Conservation (phyloP, 1,140 invertebrate genomes). For the Leptoteleia sp. region DNA sequence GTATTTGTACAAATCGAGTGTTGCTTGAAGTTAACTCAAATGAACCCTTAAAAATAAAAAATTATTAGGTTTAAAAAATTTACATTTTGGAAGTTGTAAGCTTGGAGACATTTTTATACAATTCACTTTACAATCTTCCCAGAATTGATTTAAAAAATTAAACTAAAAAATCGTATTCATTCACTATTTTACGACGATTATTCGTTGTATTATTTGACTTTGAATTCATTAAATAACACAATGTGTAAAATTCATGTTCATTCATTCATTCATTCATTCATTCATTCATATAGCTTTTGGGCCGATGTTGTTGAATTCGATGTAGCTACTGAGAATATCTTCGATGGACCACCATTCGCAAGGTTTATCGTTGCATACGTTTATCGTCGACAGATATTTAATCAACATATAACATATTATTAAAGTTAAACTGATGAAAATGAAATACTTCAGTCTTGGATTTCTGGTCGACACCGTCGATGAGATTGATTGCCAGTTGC, state of each 20-base stretch:
- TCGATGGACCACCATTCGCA: slow-evolving; percentile 44
- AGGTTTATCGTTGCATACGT: slow-evolving; percentile 15
- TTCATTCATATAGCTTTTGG: slow-evolving; percentile 24
- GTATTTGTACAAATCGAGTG: not conserved
- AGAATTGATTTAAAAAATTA: no score
- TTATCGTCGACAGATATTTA: slow-evolving; percentile 7
- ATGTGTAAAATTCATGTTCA: no score
- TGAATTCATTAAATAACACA: no score
- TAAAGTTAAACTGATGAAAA: not conserved
- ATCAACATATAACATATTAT: slow-evolving; percentile 7
- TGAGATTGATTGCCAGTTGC: not conserved
- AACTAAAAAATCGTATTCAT: no score
- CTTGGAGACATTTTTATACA: no score
- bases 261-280: no score
- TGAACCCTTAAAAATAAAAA: not conserved
- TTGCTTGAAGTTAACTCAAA: not conserved
- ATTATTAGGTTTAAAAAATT: not conserved
- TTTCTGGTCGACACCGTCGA: not conserved
- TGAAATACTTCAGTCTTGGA: slow-evolving; percentile 9
- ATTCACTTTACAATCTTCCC: no score
- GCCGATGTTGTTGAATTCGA: slow-evolving; percentile 21
- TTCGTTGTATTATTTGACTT: not conserved
- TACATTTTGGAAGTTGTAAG: not conserved
- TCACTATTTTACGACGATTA: no score
- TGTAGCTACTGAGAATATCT: slow-evolving; percentile 22